Conservation (phyloP, 2,113 vertebrate species). For the Pachypanchax playfairii region DNA sequence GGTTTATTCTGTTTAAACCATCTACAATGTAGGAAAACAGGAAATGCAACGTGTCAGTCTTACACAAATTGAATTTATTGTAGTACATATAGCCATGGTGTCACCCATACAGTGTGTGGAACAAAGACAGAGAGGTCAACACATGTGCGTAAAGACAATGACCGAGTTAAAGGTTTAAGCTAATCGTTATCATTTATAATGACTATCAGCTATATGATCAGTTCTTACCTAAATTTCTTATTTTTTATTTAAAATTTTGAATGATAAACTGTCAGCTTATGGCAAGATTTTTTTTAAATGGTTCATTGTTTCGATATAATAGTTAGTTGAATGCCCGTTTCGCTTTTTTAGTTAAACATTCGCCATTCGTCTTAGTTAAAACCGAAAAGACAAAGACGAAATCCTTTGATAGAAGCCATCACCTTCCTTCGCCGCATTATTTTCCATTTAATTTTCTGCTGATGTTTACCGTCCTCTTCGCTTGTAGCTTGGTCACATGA, state of each 20-base stretch:
- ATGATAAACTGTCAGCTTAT: too few relatives aligned
- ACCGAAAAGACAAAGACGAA: conserved; percentile 14
- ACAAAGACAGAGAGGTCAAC: conserved; percentile 34
- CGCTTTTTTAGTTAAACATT: conserved; percentile 1
- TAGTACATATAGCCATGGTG: not conserved
- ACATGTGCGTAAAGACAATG: conserved; percentile 23
- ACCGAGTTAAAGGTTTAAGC: not conserved
- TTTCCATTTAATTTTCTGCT: conserved; percentile 84
- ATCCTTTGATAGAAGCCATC: conserved; percentile 31
- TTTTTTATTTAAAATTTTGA: too few relatives aligned
- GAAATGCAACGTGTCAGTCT: not conserved
- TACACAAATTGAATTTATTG: not conserved
- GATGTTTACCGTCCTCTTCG: conserved; percentile 90
- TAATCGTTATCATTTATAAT: not conserved
- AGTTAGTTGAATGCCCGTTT: not conserved
- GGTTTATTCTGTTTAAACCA: not conserved
- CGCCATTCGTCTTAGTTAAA: conserved; percentile 9
- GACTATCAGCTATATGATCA: too few relatives aligned
- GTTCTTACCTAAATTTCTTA: too few relatives aligned
- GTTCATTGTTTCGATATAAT: not conserved
- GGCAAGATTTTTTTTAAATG: not conserved
- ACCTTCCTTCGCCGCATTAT: conserved; percentile 70
- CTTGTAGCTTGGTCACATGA: conserved; percentile 89
- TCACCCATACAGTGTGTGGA: not conserved
- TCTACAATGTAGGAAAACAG: not conserved